Evolutionary conservation across 2,888 invertebrate genomes (phyloP).

Genomic region (Heteromyza rotundicornis): DNA sequence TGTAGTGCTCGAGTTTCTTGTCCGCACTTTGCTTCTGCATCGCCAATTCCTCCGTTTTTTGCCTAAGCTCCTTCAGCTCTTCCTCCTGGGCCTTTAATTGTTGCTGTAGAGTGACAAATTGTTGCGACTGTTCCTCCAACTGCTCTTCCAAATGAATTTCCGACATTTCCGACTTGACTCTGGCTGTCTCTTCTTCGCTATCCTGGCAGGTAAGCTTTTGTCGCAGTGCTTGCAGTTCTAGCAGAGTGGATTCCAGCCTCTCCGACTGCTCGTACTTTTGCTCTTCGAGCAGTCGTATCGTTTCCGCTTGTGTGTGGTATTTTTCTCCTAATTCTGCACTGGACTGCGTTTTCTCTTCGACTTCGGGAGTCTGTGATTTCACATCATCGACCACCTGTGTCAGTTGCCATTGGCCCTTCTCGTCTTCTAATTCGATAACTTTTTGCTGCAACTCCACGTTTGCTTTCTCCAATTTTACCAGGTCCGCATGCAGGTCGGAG

Average conservation of each 20-base stretch:
- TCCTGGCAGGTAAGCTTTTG: slow-evolving; percentile 60
- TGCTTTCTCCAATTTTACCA: slow-evolving; percentile 70
- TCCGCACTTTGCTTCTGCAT: slow-evolving; percentile 69
- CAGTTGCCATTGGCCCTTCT: slow-evolving; percentile 89
- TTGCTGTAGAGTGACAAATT: slow-evolving; percentile 62
- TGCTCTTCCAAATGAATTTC: slow-evolving; percentile 82
- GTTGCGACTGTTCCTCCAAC: slow-evolving; percentile 64
- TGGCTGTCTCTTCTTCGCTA: slow-evolving; percentile 70
- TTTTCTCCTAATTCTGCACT: slow-evolving; percentile 35
- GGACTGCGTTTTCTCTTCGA: no score
- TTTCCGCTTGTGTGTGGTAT: slow-evolving; percentile 47
- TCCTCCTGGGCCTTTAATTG: slow-evolving; percentile 65
- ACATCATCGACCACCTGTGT: slow-evolving; percentile 40
- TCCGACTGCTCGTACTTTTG: slow-evolving; percentile 74
- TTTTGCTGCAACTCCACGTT: slow-evolving; percentile 73
- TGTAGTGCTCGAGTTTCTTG: slow-evolving; percentile 70
- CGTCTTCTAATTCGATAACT: slow-evolving; percentile 86
- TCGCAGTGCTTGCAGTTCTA: slow-evolving; percentile 62
- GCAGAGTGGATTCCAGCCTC: slow-evolving; percentile 66
- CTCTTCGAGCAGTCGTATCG: slow-evolving; percentile 57
- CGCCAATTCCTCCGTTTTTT: slow-evolving; percentile 60
- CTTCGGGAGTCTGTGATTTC: slow-evolving; percentile 5
- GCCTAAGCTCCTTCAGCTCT: slow-evolving; percentile 64
- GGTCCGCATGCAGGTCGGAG: slow-evolving; percentile 72
- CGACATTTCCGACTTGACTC: slow-evolving; percentile 79